Base-by-base conservation (phyloP, 2,797 vertebrate genomes). In the Agapornis canus region DNA sequence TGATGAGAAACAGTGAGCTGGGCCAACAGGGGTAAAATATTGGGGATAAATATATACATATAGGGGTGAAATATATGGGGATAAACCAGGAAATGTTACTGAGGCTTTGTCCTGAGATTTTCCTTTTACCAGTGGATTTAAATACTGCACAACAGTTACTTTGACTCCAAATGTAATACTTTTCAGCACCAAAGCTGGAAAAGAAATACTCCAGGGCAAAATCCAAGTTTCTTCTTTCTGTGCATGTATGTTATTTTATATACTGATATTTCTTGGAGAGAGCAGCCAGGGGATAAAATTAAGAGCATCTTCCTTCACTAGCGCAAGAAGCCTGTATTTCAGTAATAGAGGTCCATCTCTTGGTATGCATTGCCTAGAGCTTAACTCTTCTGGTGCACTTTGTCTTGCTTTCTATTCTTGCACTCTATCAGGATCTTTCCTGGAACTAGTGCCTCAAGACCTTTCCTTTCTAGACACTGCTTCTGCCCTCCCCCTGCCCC, bases 391-490 rank as follows among this genome's bases (percentile, higher is more conserved):
- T 78, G 72, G 21, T 72, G 49, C 25, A 20, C 61, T 91, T 92
- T 26, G 37, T 72, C 92, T 93, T 89, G 37, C 65, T 95, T 94
- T 96, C 82, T 94, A 1, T 87, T 93, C 86, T 75, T 87, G 32
- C 2, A 12, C 4, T 43, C 65, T 32, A 2, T 65, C 57, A 70
- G 71, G 35, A 65, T 92, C 19, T 93, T 95, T 79, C 49, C 80
- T 79, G 76, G 82, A 94, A 63, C 43, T 26, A 78, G 31, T 65
- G 79, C 71, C 89, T 82, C 52, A 57, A 75, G 94, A 87, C 5
- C 1, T 80, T 77, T 94, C 72, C 61, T 61, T 92, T 92, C 82
- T 94, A 92, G 89, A 82, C 76, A 37, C 37, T 78, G 54, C 43
- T 79, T 47, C 82, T 90, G 19, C 70, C 70, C 86, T 86, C 91